These are phyloP conservation scores for Corapipo altera DNA, from an alignment of 2,113 vertebrate species.

Conservation along the genomic window DNA sequence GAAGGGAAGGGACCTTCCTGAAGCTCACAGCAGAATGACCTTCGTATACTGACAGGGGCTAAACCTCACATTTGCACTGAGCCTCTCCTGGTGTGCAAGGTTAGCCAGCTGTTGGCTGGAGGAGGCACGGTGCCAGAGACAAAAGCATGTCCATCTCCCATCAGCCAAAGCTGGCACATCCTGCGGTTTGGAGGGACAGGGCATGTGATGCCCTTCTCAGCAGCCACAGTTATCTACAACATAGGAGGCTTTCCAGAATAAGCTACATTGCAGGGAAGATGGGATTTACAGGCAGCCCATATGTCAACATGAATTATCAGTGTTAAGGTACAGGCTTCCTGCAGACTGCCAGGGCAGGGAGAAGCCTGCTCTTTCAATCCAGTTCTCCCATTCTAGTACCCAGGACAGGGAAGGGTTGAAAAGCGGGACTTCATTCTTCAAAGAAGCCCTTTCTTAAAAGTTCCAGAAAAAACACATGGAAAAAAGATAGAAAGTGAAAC, in stretches of 20 bases:
- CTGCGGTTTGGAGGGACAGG: not conserved
- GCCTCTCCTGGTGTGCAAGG: fast-evolving
- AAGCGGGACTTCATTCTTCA: not conserved
- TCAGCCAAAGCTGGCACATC: not conserved
- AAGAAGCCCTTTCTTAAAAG: not conserved
- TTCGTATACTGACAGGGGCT: not conserved
- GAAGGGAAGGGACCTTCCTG: not conserved
- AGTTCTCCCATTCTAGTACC: not conserved
- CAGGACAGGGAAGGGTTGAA: not conserved
- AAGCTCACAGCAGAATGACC: not conserved
- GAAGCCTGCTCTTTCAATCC: not conserved
- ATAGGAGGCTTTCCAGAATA: not conserved
- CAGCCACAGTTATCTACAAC: not conserved
- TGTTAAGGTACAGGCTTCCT: not conserved
- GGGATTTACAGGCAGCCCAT: not conserved
- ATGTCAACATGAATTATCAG: not conserved
- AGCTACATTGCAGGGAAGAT: not conserved
- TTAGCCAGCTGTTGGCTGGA: not conserved
- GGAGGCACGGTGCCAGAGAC: not conserved
- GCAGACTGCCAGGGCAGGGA: not conserved
- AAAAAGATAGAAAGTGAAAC: not conserved
- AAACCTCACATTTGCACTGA: not conserved
- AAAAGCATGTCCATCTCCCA: not conserved
- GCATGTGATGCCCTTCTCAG: not conserved
- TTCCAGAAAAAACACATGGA: not conserved